phyloP scores from a whole-genome alignment of 2,797 vertebrate genomes.

The Ibycter americanus region DNA sequence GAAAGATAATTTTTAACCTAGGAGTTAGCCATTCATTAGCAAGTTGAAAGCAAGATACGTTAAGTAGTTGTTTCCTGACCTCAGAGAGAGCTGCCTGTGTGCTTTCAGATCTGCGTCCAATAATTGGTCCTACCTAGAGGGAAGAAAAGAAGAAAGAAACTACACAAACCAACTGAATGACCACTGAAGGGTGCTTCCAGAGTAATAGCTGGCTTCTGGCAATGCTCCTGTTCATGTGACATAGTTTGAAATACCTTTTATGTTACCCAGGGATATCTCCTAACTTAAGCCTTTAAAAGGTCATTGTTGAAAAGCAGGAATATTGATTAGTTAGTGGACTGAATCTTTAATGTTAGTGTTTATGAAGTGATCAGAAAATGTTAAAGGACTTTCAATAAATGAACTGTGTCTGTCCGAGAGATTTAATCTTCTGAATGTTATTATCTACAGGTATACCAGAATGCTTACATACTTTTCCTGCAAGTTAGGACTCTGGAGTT shows the following conservation, averaged over 20 bases:
- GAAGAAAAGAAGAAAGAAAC: slow-evolving; percentile 16
- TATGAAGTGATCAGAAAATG: background rate
- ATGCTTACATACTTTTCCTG: background rate
- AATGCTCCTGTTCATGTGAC: background rate
- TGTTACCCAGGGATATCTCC: background rate
- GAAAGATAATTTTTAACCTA: slow-evolving; percentile 78
- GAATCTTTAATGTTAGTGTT: background rate
- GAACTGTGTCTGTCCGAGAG: background rate
- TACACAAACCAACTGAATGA: background rate
- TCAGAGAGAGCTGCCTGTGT: background rate
- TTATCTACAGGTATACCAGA: background rate
- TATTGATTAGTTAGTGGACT: background rate
- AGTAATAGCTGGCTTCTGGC: slow-evolving; percentile 33
- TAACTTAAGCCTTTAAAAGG: slow-evolving; percentile 9
- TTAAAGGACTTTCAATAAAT: background rate
- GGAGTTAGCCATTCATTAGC: slow-evolving; percentile 69
- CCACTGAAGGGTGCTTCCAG: slow-evolving; percentile 2
- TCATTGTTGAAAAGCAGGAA: background rate
- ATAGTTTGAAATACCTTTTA: slow-evolving; percentile 25
- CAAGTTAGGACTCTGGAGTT: background rate
- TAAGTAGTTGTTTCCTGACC: slow-evolving; percentile 55
- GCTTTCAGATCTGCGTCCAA: slow-evolving; percentile 57
- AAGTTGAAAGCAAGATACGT: slow-evolving; percentile 49
- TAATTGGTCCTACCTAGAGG: slow-evolving; percentile 45
- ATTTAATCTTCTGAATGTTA: background rate